Base-by-base conservation (phyloP, 2,113 vertebrate genomes). In the Synchiropus splendidus region DNA sequence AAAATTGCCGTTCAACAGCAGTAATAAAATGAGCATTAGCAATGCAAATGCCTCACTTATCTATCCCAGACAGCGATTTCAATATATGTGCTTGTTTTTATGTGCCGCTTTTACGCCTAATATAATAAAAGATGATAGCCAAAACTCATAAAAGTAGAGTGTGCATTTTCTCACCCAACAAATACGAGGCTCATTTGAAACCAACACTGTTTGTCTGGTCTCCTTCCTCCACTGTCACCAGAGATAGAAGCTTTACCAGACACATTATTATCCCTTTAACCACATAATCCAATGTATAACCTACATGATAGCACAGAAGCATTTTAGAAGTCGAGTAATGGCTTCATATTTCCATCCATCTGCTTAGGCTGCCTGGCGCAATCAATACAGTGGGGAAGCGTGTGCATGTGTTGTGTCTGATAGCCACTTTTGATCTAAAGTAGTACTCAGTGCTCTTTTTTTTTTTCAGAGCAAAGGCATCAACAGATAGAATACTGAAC, bases 241-340 rank as follows among this genome's bases (percentile, higher is more conserved):
- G 42, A 65, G 72, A 75, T 72, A 64, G 76, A 52, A 67, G 45
- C 51, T 34, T 56, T 18, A 53, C 70, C 76, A 79, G 72, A 78
- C 74, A 54, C 74, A 72, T 75, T 65, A 70, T 64, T 63, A 63
- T 71, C 70, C 76, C 75, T 58, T 60, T 70, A 74, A 74, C 70
- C 16, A 35, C 31, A 73, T 67, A 70, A 78, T 64, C 50, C 36
- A 69, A 61, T 66, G 65, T 46, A 69, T 63, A 72, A 68, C 55
- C 54, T 43, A 64, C 66, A 76, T 64, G 42, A 70, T 43, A 49
- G 51, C 47, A 45, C 52, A 30, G 35, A 31, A 12, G 30, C 30
- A 15, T 43, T 11, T 27, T 27, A 27, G 21, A 27, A 27, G 21
- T 27, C 21, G 21, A 41, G 51, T 54, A 49, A 70, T 49, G 60